Percentiles rank a stretch among this genome's conserved stretches.
Conservation (phyloP, 2,888 invertebrate species). For the Zhengitettix transpicula region DNA sequence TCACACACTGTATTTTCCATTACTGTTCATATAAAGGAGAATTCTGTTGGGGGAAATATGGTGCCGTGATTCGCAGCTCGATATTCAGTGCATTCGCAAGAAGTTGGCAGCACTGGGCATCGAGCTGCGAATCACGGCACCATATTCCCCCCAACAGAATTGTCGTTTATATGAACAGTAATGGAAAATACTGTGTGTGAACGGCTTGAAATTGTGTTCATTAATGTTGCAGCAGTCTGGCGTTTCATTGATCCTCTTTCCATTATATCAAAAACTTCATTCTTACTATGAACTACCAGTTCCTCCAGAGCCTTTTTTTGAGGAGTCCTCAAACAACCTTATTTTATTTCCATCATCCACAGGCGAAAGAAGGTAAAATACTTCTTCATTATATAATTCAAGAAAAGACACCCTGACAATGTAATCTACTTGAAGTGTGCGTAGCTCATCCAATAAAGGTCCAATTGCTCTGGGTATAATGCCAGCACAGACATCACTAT, state of each 20-base stretch:
- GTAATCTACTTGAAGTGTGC: constrained; percentile 57
- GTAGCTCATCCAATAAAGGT: constrained; percentile 78
- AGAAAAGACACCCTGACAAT: constrained; percentile 84
- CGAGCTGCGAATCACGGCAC: too few species aligned
- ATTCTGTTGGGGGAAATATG: too few species aligned
- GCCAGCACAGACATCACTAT: constrained; percentile 59
- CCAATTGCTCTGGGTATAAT: constrained; percentile 83
- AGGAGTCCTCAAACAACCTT: constrained; percentile 54
- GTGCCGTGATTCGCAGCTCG: too few species aligned
- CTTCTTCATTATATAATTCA: constrained; percentile 92
- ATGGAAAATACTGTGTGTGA: too few species aligned
- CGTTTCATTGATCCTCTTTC: constrained; percentile 74
- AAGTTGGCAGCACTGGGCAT: too few species aligned
- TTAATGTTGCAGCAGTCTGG: constrained; percentile 81
- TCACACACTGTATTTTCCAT: too few species aligned
- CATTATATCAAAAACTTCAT: constrained; percentile 75
- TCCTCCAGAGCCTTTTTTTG: constrained; percentile 83
- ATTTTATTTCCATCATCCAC: constrained; percentile 56
- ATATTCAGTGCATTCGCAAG: too few species aligned
- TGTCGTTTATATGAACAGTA: too few species aligned
- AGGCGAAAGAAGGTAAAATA: constrained; percentile 74
- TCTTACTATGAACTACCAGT: constrained; percentile 72
- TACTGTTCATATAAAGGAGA: too few species aligned
- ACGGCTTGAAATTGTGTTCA: too few species aligned
- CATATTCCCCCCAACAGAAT: too few species aligned